Evolutionary conservation across 2,888 invertebrate genomes (phyloP).

Genomic region (Argyra leucocephala): DNA sequence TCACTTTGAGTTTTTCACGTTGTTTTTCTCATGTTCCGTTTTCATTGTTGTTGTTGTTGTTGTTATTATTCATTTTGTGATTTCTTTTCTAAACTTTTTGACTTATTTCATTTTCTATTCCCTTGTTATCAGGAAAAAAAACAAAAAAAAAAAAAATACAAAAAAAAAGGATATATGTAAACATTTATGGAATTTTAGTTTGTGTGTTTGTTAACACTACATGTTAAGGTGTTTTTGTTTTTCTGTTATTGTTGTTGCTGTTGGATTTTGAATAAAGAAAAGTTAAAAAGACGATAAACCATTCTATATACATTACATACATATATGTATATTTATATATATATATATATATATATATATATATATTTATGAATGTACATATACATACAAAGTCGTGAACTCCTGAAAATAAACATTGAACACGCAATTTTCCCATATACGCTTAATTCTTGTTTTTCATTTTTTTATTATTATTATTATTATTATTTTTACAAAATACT

Average conservation of each 20-base stretch:
- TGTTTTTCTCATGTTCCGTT: no score
- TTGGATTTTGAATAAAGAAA: not conserved
- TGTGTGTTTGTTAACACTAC: no score
- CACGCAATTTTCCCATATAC: conserved; percentile 1
- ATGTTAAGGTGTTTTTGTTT: no score
- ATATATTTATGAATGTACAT: no score
- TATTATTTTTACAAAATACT: not conserved
- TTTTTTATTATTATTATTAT: not conserved
- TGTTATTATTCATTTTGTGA: not conserved
- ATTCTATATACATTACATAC: not conserved
- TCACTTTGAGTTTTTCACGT: not conserved
- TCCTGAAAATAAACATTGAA: not conserved
- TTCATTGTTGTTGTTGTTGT: not conserved
- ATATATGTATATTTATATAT: no score
- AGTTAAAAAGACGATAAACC: conserved; percentile 6
- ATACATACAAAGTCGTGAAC: not conserved
- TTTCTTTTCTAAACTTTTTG: not conserved
- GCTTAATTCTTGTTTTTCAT: not conserved
- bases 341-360: no score
- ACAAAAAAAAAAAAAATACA: no score
- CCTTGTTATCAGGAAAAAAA: not conserved
- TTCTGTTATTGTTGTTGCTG: no score
- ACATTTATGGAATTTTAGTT: no score
- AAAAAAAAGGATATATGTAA: no score
- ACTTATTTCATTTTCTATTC: not conserved